These are phyloP conservation scores for Arvicanthis niloticus DNA, from an alignment of 2,113 vertebrate species.

Conservation along the genomic window DNA sequence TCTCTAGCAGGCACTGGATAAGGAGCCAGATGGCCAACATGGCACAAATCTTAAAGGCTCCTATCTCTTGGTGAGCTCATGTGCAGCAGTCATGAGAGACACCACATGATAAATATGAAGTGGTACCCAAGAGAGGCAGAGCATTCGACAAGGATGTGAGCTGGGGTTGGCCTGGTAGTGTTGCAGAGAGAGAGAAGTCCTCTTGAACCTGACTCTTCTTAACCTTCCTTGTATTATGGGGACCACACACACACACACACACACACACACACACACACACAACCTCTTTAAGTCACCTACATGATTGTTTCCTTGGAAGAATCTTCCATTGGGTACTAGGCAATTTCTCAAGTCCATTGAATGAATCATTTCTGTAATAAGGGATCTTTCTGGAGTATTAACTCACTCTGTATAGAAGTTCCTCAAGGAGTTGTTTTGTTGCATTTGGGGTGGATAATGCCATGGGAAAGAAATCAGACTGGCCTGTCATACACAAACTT, in stretches of 20 bases:
- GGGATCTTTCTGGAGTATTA: background rate
- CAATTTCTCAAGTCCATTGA: background rate
- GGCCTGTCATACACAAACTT: fast-evolving
- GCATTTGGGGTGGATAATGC: background rate
- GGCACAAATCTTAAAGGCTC: background rate
- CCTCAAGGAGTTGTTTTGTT: background rate
- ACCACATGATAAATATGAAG: fast-evolving
- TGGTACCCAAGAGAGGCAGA: background rate
- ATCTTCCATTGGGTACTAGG: background rate
- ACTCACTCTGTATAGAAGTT: background rate
- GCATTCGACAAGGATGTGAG: fast-evolving
- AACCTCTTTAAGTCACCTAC: background rate
- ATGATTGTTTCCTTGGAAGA: background rate
- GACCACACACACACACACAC: background rate
- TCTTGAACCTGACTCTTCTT: background rate
- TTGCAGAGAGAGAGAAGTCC: fast-evolving
- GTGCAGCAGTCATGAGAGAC: too few species aligned
- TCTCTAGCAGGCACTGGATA: background rate
- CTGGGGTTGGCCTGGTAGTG: fast-evolving
- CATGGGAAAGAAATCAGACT: background rate
- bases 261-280: background rate
- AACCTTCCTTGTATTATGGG: background rate
- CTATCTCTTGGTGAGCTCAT: background rate
- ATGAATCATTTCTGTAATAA: background rate
- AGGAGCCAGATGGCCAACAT: fast-evolving